Evolutionary conservation across 2,113 vertebrate genomes (phyloP).

Genomic region (Melanerpes formicivorus): DNA sequence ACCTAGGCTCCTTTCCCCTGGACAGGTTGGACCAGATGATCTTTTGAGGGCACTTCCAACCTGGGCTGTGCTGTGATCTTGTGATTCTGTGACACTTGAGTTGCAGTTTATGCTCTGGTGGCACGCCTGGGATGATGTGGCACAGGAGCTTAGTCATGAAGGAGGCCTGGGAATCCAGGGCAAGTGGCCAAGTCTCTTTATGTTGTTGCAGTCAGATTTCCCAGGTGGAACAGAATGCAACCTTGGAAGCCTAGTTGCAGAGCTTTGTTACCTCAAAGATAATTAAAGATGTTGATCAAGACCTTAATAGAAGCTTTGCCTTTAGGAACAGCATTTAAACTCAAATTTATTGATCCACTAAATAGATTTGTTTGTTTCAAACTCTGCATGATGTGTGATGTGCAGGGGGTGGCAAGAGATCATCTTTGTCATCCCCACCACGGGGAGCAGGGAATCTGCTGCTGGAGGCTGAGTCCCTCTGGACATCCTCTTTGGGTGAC

Average conservation of each 20-base stretch:
- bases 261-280: neutral
- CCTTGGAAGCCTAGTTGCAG: neutral
- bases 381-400: rapidly evolving
- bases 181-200: rapidly evolving
- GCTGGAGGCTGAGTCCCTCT: neutral
- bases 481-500: rapidly evolving
- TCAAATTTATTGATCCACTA: rapidly evolving
- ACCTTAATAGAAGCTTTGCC: rapidly evolving
- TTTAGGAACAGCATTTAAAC: neutral
- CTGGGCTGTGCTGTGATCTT: too few relatives aligned
- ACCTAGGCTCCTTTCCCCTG: too few relatives aligned
- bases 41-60: too few relatives aligned
- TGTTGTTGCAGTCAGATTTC: neutral
- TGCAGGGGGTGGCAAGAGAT: rapidly evolving
- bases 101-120: neutral
- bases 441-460: neutral
- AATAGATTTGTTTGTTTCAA: neutral
- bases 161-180: too few relatives aligned
- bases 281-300: neutral
- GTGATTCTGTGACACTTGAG: too few relatives aligned
- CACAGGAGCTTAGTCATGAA: neutral
- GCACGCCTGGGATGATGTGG: rapidly evolving
- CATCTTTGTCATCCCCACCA: neutral
- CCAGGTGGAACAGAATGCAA: neutral
- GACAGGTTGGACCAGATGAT: too few relatives aligned